Conservation (phyloP, 2,888 invertebrate species). For the Caenorhabditis plicata region DNA sequence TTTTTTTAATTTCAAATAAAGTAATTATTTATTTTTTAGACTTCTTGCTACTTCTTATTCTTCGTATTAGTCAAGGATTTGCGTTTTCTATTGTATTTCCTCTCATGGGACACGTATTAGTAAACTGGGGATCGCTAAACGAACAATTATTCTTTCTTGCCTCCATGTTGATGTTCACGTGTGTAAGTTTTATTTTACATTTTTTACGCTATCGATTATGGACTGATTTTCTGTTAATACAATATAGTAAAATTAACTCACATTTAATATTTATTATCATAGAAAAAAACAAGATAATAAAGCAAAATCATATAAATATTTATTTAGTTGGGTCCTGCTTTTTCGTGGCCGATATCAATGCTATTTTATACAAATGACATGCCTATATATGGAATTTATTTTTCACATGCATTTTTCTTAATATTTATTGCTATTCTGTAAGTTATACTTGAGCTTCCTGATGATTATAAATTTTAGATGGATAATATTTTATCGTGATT, state of each 20-base stretch:
- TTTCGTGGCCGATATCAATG: constrained; percentile 42
- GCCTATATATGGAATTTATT: constrained; percentile 15
- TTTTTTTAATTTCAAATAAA: neutral
- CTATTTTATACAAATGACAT: constrained; percentile 27
- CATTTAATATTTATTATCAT: too few relatives aligned
- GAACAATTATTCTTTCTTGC: constrained; percentile 56
- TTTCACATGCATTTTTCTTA: constrained; percentile 12
- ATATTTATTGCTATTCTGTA: constrained; percentile 20
- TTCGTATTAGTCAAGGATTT: constrained; percentile 49
- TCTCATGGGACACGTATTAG: constrained; percentile 48
- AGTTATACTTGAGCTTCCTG: constrained; percentile 2
- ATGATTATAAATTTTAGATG: constrained; percentile 39
- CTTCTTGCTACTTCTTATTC: constrained; percentile 11
- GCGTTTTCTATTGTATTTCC: constrained; percentile 48
- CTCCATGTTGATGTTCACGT: constrained; percentile 42
- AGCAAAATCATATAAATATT: neutral
- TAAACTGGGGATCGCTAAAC: constrained; percentile 53
- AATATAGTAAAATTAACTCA: too few relatives aligned
- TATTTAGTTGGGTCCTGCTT: constrained; percentile 37
- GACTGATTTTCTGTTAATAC: too few relatives aligned
- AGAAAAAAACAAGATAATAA: too few relatives aligned
- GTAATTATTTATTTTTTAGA: neutral
- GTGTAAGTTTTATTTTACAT: constrained; percentile 39
- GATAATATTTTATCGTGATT: constrained; percentile 55
- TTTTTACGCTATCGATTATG: too few relatives aligned